Evolutionary conservation across 2,113 vertebrate genomes (phyloP).

Genomic region (Ptychochromis oligacanthus): DNA sequence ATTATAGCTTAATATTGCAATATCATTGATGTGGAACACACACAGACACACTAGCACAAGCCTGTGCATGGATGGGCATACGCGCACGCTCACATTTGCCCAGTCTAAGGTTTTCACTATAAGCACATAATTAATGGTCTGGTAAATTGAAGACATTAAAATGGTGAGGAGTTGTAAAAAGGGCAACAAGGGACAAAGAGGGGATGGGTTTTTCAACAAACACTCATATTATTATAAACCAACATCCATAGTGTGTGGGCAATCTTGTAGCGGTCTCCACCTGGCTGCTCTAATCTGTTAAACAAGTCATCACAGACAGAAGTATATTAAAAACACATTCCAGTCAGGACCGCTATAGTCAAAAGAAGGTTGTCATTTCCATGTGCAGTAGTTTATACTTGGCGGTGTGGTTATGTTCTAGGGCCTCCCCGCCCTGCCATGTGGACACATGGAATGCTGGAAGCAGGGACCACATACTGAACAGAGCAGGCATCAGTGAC

Average conservation of each 20-base stretch:
- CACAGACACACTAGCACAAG: constrained; percentile 29
- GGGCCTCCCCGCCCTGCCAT: background rate
- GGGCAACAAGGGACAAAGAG: constrained; percentile 38
- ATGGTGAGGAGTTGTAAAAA: constrained; percentile 55
- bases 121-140: constrained; percentile 73
- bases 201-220: constrained; percentile 35
- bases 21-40: constrained; percentile 70
- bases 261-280: constrained; percentile 13
- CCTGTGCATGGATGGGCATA: constrained; percentile 7
- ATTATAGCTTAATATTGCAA: constrained; percentile 72
- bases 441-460: background rate
- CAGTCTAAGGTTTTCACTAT: constrained; percentile 51
- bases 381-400: background rate
- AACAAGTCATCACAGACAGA: background rate
- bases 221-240: constrained; percentile 52
- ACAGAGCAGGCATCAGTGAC: background rate
- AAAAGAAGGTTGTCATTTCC: background rate
- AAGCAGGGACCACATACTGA: background rate
- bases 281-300: constrained; percentile 7
- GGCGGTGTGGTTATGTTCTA: background rate
- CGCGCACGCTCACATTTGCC: constrained; percentile 23
- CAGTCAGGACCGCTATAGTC: background rate
- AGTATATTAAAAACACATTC: background rate
- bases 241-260: constrained; percentile 5
- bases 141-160: constrained; percentile 75